A percentile compares a stretch with the other conserved stretches of the same genome.
Conservation (phyloP, 30 jellyfish, hydroid and myxozoan species). For the Catostylus mosaicus region DNA sequence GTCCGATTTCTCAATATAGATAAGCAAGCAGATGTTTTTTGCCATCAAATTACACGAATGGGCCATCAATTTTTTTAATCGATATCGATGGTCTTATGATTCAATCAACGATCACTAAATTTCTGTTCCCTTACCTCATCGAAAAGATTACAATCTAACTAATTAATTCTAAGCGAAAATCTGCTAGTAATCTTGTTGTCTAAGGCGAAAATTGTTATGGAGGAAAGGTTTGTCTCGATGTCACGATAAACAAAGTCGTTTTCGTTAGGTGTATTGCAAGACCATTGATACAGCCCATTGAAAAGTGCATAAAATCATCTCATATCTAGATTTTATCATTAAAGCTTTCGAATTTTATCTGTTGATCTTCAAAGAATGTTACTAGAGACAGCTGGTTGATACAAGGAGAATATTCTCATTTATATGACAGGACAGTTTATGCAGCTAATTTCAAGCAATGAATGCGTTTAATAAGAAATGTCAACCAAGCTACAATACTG, state of each 20-base stretch:
- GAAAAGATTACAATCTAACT: not conserved
- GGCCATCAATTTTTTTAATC: not conserved
- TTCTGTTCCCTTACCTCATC: not conserved
- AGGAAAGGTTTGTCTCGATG: not conserved
- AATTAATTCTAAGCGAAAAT: not conserved
- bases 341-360: not conserved
- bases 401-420: no score
- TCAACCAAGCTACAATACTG: no score
- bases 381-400: not conserved
- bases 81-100: not conserved
- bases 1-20: no score
- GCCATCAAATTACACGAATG: not conserved
- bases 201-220: not conserved
- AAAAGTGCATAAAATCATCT: no score
- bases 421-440: no score
- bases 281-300: not conserved
- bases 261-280: not conserved
- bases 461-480: no score
- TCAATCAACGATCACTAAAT: not conserved
- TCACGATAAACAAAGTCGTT: not conserved
- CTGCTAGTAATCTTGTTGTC: not conserved
- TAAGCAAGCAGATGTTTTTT: no score
- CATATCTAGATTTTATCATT: not conserved
- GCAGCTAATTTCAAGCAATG: no score
- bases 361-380: not conserved